These are phyloP conservation scores for Lasioglossum pauxillum DNA, from an alignment of 2,888 invertebrate genomes.

Conservation along the genomic window DNA sequence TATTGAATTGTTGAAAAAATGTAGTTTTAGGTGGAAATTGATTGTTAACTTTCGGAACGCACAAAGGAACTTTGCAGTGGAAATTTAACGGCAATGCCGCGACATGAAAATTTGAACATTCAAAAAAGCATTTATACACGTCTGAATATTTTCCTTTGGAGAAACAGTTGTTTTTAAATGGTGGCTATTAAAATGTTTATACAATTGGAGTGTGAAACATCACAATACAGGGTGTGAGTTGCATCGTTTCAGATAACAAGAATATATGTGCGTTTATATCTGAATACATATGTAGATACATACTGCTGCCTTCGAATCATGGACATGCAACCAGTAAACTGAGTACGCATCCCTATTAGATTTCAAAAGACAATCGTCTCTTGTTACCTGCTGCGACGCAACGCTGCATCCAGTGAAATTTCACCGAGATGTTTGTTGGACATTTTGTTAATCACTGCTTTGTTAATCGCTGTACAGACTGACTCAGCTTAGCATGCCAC, in stretches of 20 bases:
- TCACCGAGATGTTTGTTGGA: not conserved
- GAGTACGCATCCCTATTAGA: not conserved
- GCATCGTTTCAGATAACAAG: not conserved
- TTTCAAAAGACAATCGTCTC: slow-evolving; percentile 2
- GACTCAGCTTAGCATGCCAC: not conserved
- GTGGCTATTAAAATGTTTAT: not conserved
- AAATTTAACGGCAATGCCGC: not conserved
- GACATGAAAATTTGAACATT: not conserved
- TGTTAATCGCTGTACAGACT: not conserved
- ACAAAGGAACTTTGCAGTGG: not conserved
- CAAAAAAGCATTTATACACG: not conserved
- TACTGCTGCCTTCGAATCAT: not conserved
- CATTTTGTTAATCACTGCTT: not conserved
- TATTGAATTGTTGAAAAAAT: not conserved
- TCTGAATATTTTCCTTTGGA: too few relatives aligned
- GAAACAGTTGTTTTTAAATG: not conserved
- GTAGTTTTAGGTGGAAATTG: not conserved
- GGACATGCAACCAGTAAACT: not conserved
- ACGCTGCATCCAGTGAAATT: not conserved
- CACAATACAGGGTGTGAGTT: not conserved
- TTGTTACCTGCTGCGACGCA: not conserved
- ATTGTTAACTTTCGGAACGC: not conserved
- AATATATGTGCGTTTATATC: not conserved
- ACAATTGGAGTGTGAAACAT: not conserved
- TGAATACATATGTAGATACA: not conserved